These are phyloP conservation scores for Phenganax subtilis DNA, from an alignment of 92 coral and sea anemone species.

Conservation along the genomic window DNA sequence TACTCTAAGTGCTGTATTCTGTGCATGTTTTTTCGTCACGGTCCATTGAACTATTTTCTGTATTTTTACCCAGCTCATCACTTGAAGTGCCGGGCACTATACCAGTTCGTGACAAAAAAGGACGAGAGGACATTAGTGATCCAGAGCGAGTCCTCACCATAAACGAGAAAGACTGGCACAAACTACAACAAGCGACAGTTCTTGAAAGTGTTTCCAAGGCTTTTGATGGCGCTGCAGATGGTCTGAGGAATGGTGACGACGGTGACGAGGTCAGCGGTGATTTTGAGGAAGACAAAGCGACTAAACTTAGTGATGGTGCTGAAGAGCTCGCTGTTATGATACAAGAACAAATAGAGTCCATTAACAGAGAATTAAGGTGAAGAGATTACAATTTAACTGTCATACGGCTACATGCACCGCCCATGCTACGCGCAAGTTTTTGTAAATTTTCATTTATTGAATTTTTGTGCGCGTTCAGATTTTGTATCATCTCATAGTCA, in stretches of 20 bases:
- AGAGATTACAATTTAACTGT: background rate
- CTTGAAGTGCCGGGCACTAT: slow-evolving; percentile 38
- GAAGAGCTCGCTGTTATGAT: slow-evolving; percentile 78
- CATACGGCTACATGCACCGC: no score
- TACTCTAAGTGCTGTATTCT: no score
- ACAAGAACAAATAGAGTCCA: slow-evolving; percentile 94
- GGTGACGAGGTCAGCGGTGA: slow-evolving; percentile 54
- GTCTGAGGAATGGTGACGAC: slow-evolving; percentile 54
- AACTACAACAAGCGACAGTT: slow-evolving; percentile 86
- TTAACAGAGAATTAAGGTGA: slow-evolving; percentile 77
- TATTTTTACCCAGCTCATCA: background rate
- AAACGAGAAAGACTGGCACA: slow-evolving; percentile 98
- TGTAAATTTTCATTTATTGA: no score
- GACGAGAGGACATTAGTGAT: slow-evolving; percentile 72
- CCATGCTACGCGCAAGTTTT: no score
- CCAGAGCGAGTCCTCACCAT: slow-evolving; percentile 90
- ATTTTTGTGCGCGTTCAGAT: no score
- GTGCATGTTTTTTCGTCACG: no score
- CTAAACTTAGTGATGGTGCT: slow-evolving; percentile 78
- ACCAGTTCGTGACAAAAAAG: slow-evolving; percentile 71
- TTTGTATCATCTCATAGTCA: no score
- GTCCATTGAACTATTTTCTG: background rate
- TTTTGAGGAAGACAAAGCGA: slow-evolving; percentile 41
- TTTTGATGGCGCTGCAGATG: slow-evolving; percentile 65
- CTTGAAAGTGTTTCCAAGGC: slow-evolving; percentile 81